phyloP scores from a whole-genome alignment of 2,888 invertebrate species.

The Azorinus chamasolen region DNA sequence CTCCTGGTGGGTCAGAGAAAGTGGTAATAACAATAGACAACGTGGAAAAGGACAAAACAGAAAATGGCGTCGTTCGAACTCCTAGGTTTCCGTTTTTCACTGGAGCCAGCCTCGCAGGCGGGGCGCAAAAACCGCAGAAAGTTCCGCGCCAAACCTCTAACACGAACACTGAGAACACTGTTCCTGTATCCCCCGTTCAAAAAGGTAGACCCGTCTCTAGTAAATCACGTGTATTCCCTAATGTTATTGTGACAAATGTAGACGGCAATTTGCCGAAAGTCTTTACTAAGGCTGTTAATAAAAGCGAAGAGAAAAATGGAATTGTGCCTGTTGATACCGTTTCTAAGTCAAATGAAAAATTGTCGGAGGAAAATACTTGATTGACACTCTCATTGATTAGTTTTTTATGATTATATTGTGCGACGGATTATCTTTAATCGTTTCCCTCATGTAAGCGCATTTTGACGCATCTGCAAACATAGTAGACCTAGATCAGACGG shows the following conservation, averaged over 20 bases:
- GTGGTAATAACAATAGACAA: conserved; percentile 17
- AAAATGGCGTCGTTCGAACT: background rate
- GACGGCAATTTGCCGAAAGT: conserved; percentile 23
- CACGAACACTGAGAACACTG: background rate
- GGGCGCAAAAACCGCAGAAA: conserved; percentile 3
- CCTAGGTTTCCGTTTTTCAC: conserved; percentile 24
- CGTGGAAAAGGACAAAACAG: background rate
- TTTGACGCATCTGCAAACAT: too few relatives aligned
- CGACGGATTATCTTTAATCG: too few relatives aligned
- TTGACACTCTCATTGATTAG: too few relatives aligned
- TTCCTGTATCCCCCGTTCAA: conserved; percentile 12
- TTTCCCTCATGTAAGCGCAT: too few relatives aligned
- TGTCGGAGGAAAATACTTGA: too few relatives aligned
- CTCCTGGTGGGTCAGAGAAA: background rate
- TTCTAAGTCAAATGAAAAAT: too few relatives aligned
- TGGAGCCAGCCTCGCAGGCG: conserved; percentile 9
- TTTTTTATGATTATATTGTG: too few relatives aligned
- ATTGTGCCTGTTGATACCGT: too few relatives aligned
- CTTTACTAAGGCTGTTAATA: conserved; percentile 35
- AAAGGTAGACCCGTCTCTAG: conserved; percentile 44
- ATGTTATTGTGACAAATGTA: conserved; percentile 27
- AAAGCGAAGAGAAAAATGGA: too few relatives aligned
- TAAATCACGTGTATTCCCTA: conserved; percentile 26
- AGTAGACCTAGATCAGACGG: too few relatives aligned
- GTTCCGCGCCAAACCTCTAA: conserved; percentile 1